Percentiles rank a stretch among this genome's conserved stretches.
Conservation (phyloP, 35 echinoderm and acorn worm genomes). For the Heliocidaris erythrogramma region DNA sequence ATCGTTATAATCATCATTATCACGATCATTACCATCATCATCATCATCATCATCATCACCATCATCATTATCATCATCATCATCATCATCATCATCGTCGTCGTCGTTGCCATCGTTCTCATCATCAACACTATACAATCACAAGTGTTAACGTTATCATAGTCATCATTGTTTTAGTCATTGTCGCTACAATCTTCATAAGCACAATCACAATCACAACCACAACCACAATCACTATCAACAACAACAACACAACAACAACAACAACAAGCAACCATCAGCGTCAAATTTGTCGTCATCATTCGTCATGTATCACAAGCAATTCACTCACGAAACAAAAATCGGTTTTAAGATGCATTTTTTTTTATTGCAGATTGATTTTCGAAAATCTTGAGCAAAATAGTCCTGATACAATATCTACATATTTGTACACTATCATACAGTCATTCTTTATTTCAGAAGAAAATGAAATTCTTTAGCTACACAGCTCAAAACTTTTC, state of each 20-base stretch:
- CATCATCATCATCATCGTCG: neutral
- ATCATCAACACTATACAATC: slow-evolving; percentile 4
- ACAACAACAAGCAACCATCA: neutral
- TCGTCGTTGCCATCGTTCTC: neutral
- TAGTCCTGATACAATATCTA: neutral
- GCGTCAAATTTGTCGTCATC: neutral
- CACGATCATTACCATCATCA: neutral
- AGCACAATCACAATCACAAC: neutral
- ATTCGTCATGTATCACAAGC: neutral
- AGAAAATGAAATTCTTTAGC: neutral
- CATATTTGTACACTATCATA: neutral
- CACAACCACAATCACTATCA: neutral
- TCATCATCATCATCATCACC: slow-evolving; percentile 19
- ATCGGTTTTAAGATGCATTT: neutral
- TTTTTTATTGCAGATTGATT: neutral
- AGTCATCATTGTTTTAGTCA: neutral
- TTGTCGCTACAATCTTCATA: neutral
- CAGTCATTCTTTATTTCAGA: slow-evolving; percentile 11
- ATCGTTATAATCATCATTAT: neutral
- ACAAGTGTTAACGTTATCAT: neutral
- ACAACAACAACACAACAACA: neutral
- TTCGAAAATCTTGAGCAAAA: neutral
- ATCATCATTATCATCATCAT: neutral
- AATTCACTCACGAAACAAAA: neutral
- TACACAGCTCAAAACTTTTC: neutral